These are phyloP conservation scores for Anagrus nilaparvatae DNA, from an alignment of 1,140 invertebrate genomes.

Conservation along the genomic window DNA sequence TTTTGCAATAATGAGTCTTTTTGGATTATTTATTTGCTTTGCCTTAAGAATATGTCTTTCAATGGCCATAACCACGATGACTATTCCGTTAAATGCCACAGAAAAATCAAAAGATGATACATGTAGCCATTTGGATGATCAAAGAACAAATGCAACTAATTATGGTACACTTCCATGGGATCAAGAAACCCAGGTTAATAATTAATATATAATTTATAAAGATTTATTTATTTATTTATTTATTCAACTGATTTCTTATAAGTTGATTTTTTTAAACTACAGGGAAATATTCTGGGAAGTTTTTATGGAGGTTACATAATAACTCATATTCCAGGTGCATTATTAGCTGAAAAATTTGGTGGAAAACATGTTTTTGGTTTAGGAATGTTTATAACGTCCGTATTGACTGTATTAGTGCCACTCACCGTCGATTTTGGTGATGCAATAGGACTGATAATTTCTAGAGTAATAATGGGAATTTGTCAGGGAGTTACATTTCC, in stretches of 20 bases:
- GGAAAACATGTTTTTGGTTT: slow-evolving; percentile 66
- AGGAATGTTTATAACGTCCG: slow-evolving; percentile 61
- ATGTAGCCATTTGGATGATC: too few species aligned
- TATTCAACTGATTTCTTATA: too few species aligned
- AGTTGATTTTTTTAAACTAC: too few species aligned
- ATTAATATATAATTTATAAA: too few species aligned
- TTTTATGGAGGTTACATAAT: slow-evolving; percentile 54
- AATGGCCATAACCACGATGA: too few species aligned
- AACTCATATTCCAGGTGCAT: slow-evolving; percentile 50
- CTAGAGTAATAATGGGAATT: slow-evolving; percentile 60
- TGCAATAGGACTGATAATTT: slow-evolving; percentile 50
- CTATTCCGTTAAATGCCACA: too few species aligned
- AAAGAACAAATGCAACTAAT: too few species aligned
- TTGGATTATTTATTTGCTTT: too few species aligned
- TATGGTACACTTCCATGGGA: slow-evolving; percentile 9
- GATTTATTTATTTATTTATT: too few species aligned
- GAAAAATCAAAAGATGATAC: slow-evolving; percentile 11
- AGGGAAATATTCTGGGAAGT: slow-evolving; percentile 48
- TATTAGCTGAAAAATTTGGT: slow-evolving; percentile 62
- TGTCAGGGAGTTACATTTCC: slow-evolving; percentile 71
- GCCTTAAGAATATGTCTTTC: too few species aligned
- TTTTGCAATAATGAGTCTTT: too few species aligned
- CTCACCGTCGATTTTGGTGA: slow-evolving; percentile 45
- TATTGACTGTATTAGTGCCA: slow-evolving; percentile 64
- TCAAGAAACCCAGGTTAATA: slow-evolving; percentile 10